A percentile compares a stretch with the other conserved stretches of the same genome.
These are phyloP conservation scores for Phengaris alcon DNA, from an alignment of 2,888 invertebrate genomes.

Conservation along the genomic window DNA sequence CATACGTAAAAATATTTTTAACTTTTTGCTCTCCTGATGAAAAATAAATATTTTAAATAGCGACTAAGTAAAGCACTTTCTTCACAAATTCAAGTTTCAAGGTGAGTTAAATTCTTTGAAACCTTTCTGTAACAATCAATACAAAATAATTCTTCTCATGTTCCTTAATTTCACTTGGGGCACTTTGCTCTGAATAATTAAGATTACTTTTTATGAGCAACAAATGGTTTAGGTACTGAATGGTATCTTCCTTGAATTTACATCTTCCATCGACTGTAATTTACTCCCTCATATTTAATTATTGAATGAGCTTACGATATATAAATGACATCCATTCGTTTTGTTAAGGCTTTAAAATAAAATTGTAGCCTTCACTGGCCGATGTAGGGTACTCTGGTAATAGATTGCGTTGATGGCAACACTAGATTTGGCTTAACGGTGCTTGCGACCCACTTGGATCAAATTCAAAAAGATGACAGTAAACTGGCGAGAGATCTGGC, in stretches of 20 bases:
- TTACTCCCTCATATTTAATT: neutral
- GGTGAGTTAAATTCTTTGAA: neutral
- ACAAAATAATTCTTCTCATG: slow-evolving; percentile 3
- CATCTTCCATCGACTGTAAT: neutral
- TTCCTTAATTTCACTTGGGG: neutral
- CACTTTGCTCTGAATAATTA: slow-evolving; percentile 18
- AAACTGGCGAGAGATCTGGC: no score
- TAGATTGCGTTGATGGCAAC: no score
- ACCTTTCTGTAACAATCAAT: slow-evolving; percentile 2
- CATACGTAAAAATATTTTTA: neutral
- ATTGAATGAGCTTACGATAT: neutral
- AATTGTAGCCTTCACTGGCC: slow-evolving; percentile 39
- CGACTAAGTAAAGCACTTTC: slow-evolving; percentile 4
- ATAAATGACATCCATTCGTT: neutral
- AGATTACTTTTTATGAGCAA: slow-evolving; percentile 16
- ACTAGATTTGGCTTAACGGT: no score
- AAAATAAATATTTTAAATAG: slow-evolving; percentile 2
- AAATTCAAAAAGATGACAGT: no score
- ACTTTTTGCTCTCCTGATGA: neutral
- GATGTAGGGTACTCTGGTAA: neutral
- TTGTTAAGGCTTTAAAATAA: no score
- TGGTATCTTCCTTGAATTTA: neutral
- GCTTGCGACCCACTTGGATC: no score
- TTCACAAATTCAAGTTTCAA: neutral
- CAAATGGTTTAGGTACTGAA: slow-evolving; percentile 11